Conservation (phyloP, 2,888 invertebrate species). For the Allygus modestus region DNA sequence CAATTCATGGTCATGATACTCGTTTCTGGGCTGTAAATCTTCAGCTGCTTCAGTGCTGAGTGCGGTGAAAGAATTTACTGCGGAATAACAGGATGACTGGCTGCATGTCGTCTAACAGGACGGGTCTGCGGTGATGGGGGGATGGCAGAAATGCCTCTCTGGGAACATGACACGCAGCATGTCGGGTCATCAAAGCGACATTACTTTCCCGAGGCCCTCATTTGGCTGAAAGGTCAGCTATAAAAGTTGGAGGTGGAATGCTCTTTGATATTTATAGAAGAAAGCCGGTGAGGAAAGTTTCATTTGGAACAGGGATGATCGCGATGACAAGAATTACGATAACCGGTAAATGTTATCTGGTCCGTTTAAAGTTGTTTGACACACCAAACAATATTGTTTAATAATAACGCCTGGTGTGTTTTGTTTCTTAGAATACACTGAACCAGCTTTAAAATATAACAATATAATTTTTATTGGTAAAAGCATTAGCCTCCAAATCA, state of each 20-base stretch:
- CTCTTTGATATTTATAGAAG: not conserved
- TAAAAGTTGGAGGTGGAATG: slow-evolving; percentile 20
- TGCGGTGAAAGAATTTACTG: slow-evolving; percentile 21
- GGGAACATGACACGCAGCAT: slow-evolving; percentile 28
- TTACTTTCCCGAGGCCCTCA: slow-evolving; percentile 24
- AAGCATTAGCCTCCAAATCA: no score
- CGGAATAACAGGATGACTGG: not conserved
- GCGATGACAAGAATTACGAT: no score
- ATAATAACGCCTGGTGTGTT: no score
- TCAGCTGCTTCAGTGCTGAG: not conserved
- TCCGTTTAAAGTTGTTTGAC: no score
- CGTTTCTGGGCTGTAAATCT: not conserved
- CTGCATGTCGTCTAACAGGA: not conserved
- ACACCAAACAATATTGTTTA: no score
- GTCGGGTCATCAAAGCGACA: slow-evolving; percentile 17
- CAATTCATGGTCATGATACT: no score
- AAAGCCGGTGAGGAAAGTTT: not conserved
- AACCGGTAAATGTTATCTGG: no score
- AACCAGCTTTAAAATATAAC: no score
- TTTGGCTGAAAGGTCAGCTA: slow-evolving; percentile 24
- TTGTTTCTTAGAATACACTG: no score
- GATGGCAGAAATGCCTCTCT: not conserved
- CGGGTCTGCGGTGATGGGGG: not conserved
- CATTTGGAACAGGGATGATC: not conserved
- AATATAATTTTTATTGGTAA: no score